phyloP scores from a whole-genome alignment of 2,113 vertebrate species.

The Cynopterus brachyotis region DNA sequence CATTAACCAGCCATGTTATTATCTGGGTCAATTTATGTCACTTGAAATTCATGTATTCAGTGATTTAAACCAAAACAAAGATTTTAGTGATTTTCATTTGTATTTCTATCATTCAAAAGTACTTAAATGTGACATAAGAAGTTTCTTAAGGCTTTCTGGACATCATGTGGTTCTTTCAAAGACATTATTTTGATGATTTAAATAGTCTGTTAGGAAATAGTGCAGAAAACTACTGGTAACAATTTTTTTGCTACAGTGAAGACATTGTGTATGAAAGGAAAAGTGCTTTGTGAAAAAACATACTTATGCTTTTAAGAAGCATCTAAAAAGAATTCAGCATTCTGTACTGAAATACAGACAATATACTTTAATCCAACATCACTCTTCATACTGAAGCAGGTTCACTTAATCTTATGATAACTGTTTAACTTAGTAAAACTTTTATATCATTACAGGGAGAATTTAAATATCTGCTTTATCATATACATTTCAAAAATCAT shows the following conservation, averaged over 20 bases:
- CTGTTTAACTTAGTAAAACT: background rate
- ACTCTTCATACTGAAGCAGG: background rate
- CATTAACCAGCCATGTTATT: background rate
- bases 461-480: background rate
- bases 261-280: constrained; percentile 17
- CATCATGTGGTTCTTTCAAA: background rate
- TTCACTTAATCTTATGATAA: background rate
- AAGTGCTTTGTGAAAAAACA: constrained; percentile 11
- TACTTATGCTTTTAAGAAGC: background rate
- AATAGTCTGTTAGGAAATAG: constrained; percentile 39
- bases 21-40: background rate
- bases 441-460: background rate
- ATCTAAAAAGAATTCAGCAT: background rate
- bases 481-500: background rate
- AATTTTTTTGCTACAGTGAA: background rate
- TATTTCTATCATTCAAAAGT: constrained; percentile 1
- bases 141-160: constrained; percentile 39
- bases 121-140: constrained; percentile 42
- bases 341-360: background rate
- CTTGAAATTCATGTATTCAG: constrained; percentile 57
- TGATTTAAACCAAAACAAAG: constrained; percentile 28
- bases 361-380: background rate
- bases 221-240: background rate
- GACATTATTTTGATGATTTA: constrained; percentile 60
- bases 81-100: constrained; percentile 28